These are phyloP conservation scores for Thelaira solivaga DNA, from an alignment of 2,888 invertebrate genomes.

Conservation along the genomic window DNA sequence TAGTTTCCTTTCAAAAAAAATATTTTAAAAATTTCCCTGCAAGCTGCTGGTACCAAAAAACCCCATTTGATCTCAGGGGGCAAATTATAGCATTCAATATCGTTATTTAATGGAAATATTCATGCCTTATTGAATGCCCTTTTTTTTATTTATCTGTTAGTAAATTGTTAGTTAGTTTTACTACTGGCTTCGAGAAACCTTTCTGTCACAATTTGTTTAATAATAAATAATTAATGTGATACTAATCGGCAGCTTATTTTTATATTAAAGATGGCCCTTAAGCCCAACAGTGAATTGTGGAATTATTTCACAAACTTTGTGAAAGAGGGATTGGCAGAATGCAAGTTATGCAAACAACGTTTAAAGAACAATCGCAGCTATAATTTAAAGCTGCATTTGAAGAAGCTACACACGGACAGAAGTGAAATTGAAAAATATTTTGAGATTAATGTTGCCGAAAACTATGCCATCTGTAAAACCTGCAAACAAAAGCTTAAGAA, in stretches of 20 bases:
- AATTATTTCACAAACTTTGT: constrained; percentile 32
- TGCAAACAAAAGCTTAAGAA: constrained; percentile 20
- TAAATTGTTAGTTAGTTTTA: not conserved
- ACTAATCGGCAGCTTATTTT: no score
- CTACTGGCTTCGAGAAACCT: no score
- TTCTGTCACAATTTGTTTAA: not conserved
- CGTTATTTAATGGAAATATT: no score
- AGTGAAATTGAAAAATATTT: constrained; percentile 26
- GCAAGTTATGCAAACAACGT: constrained; percentile 40
- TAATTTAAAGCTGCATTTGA: constrained; percentile 35
- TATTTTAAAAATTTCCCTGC: no score
- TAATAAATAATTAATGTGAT: not conserved
- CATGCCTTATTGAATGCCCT: no score
- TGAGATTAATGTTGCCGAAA: not conserved
- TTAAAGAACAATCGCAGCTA: constrained; percentile 42
- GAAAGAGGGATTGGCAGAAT: constrained; percentile 37
- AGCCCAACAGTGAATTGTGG: constrained; percentile 28
- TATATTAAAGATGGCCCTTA: constrained; percentile 39
- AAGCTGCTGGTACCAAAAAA: no score
- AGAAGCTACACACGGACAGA: constrained; percentile 27
- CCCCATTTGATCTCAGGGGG: no score
- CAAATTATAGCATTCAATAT: no score
- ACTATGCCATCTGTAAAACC: constrained; percentile 21
- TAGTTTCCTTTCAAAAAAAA: no score
- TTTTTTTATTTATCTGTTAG: no score